Conservation (phyloP, 2,113 vertebrate genomes). For the Thryonomys swinderianus region DNA sequence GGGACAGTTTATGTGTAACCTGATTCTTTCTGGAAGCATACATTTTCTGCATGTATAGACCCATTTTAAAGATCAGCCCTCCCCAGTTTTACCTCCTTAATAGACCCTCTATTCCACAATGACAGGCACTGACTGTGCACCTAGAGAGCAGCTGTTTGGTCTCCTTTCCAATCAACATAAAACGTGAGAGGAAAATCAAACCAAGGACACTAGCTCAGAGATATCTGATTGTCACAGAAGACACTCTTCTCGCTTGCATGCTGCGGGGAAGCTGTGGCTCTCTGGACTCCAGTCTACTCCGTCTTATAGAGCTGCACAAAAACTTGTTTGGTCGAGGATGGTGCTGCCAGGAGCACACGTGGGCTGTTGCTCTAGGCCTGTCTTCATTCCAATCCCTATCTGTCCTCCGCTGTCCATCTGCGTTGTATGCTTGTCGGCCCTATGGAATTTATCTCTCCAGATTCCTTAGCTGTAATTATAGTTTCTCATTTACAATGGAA, state of each 20-base stretch:
- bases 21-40: neutral
- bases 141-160: neutral
- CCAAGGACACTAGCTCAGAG: neutral
- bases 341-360: slow-evolving; percentile 1
- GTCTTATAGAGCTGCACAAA: neutral
- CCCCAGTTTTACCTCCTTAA: too few species aligned
- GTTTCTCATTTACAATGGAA: slow-evolving; percentile 70
- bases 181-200: slow-evolving; percentile 16
- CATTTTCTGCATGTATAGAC: neutral
- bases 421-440: neutral
- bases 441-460: slow-evolving; percentile 46
- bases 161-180: neutral
- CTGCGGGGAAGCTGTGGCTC: neutral
- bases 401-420: neutral
- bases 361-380: neutral
- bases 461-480: slow-evolving; percentile 68
- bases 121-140: neutral
- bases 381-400: slow-evolving; percentile 19
- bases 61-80: neutral
- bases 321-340: neutral
- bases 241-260: neutral
- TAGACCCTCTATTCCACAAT: neutral
- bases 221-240: neutral
- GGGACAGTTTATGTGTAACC: neutral
- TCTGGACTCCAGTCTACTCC: neutral